phyloP scores from a whole-genome alignment of 2,113 vertebrate genomes.

The Ciconia maguari region DNA sequence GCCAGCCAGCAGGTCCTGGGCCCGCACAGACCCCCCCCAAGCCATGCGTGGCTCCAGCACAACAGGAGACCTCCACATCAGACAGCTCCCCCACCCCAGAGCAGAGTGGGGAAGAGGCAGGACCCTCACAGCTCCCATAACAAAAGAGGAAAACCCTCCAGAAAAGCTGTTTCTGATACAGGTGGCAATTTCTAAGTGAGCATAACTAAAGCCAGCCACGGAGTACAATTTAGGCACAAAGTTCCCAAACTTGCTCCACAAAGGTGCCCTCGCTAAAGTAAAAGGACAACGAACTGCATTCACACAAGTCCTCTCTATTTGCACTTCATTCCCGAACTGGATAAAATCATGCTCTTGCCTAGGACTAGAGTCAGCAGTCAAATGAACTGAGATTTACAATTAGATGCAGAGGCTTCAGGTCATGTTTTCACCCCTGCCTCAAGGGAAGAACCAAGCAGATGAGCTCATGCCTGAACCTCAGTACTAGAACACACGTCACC shows the following conservation, averaged over 20 bases:
- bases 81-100: background rate
- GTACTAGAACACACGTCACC: background rate
- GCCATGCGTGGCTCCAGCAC: background rate
- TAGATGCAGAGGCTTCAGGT: background rate
- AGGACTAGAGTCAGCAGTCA: background rate
- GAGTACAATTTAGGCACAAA: background rate
- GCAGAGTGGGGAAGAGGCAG: background rate
- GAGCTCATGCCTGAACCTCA: background rate
- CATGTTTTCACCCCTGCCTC: background rate
- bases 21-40: background rate
- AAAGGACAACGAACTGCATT: background rate
- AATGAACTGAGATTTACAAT: background rate
- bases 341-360: background rate
- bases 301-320: background rate
- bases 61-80: background rate
- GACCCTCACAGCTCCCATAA: background rate
- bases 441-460: background rate
- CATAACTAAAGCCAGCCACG: background rate
- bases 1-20: background rate
- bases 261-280: background rate
- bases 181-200: background rate
- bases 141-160: background rate
- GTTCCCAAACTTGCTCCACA: background rate
- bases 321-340: background rate
- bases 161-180: background rate